Evolutionary conservation across 2,888 invertebrate species (phyloP), one percentile per base, ranked within the genome.

Genomic region (Gortyna flavago): DNA sequence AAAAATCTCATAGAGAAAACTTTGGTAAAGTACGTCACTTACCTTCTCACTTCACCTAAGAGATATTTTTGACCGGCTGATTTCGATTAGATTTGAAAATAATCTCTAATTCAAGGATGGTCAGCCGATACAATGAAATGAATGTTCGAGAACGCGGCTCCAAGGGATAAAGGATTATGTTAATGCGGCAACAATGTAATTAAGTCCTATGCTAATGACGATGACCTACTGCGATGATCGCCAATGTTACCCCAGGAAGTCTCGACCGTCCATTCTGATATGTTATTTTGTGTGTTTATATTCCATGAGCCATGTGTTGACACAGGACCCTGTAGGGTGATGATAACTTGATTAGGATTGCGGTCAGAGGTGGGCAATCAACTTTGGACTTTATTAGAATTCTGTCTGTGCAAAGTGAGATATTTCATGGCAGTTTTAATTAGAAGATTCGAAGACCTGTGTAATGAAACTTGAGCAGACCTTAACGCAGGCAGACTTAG

Each of bases 291-390:
- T 70, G 21, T 71, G 38, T 57, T 71, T 65, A 65, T 65, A 8
- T 9, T 25, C 25, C 29, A 35, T 21, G 29, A n/a, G 13, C 13
- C 21, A 21, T 9, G 57, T 80, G 69, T 77, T 62, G 38, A 51
- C 41, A 41, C 51, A 82, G 54, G 48, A 59, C 32, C 38, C 57
- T 54, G 54, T 18, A 29, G 9, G 6, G 62, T 54, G 35, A 57
- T 82, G 41, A 65, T 75, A 65, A 59, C 80, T 77, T 80, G 64
- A 82, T 82, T 82, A 77, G 64, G 80, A 69, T 77, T 13, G 11
- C 29, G 51, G 57, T 41, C 64, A 57, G 3, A 13, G 61, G 54
- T 2, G 32, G 29, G 35, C 67, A 38, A 67, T 79, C 61, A n/a
- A 75, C 48, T 62, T 38, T 68, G 57, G 62, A 81, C 62, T 77